These are phyloP conservation scores for Pristionchus japonicus DNA, from an alignment of 2,888 invertebrate species.

Conservation along the genomic window DNA sequence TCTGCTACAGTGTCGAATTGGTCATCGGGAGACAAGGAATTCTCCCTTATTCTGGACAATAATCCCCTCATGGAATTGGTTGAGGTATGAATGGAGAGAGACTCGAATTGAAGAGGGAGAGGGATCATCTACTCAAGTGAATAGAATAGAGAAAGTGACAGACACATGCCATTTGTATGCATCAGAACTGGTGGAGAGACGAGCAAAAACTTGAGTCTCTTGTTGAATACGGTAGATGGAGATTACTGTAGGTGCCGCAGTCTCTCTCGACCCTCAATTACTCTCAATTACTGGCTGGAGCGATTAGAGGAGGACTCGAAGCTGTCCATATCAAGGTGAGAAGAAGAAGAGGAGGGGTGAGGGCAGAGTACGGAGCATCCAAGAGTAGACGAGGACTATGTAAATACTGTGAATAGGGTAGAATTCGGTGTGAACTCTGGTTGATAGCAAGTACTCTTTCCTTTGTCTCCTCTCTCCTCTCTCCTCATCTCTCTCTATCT, in stretches of 20 bases:
- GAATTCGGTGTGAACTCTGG: not conserved
- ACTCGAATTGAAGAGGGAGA: conserved; percentile 49
- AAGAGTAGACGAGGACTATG: not conserved
- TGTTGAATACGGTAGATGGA: not conserved
- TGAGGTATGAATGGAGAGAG: conserved; percentile 82
- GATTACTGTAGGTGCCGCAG: conserved; percentile 55
- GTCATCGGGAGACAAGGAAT: conserved; percentile 86
- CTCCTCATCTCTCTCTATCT: not conserved
- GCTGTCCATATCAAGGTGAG: conserved; percentile 83
- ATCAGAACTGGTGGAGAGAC: not conserved
- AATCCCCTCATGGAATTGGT: conserved; percentile 98
- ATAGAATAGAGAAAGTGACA: not conserved
- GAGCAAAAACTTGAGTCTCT: not conserved
- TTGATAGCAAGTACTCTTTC: not conserved
- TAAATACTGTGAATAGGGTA: conserved; percentile 1
- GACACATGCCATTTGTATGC: not conserved
- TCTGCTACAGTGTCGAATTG: conserved; percentile 93
- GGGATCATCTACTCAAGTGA: not conserved
- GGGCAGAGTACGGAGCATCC: not conserved
- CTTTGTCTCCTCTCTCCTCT: not conserved
- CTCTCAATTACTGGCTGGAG: conserved; percentile 86
- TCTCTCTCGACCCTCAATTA: conserved; percentile 75
- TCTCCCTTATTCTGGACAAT: conserved; percentile 90
- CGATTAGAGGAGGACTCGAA: conserved; percentile 90
- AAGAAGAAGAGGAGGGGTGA: not conserved